Conservation (phyloP, 2,888 invertebrate genomes). For the Amphipoea lucens region DNA sequence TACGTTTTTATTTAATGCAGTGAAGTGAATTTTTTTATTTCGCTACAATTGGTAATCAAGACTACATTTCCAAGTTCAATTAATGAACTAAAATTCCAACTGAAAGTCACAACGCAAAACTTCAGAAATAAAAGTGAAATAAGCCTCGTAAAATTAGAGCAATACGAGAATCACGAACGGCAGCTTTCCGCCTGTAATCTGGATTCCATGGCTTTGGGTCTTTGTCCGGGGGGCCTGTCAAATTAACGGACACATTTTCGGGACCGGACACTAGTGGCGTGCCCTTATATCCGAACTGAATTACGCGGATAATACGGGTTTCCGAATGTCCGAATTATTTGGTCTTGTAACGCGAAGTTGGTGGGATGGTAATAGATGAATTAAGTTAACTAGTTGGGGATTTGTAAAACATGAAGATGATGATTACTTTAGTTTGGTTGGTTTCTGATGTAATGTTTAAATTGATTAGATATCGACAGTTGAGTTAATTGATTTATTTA, state of each 20-base stretch:
- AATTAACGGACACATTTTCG: slow-evolving; percentile 66
- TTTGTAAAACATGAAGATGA: not conserved
- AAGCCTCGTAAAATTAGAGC: slow-evolving; percentile 36
- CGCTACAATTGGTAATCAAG: not conserved
- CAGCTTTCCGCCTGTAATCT: slow-evolving; percentile 62
- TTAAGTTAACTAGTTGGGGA: not conserved
- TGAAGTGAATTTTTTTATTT: too few relatives aligned
- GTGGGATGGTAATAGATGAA: slow-evolving; percentile 9
- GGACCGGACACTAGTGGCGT: slow-evolving; percentile 40
- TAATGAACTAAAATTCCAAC: not conserved
- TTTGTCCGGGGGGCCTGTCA: slow-evolving; percentile 63
- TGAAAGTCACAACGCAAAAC: not conserved
- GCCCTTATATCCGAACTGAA: slow-evolving; percentile 55
- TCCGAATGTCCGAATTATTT: slow-evolving; percentile 53
- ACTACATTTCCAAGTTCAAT: not conserved
- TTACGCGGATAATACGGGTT: slow-evolving; percentile 52
- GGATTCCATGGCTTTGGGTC: slow-evolving; percentile 61
- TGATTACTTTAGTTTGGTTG: not conserved
- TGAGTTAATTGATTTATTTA: too few relatives aligned
- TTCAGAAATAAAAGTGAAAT: slow-evolving; percentile 1
- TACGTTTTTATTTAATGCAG: too few relatives aligned
- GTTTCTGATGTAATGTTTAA: not conserved
- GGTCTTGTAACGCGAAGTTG: slow-evolving; percentile 20
- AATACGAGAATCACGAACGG: slow-evolving; percentile 36
- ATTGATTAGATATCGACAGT: not conserved